Base-by-base conservation (phyloP, 92 coral and sea anemone genomes). In the Bergia sp. region DNA sequence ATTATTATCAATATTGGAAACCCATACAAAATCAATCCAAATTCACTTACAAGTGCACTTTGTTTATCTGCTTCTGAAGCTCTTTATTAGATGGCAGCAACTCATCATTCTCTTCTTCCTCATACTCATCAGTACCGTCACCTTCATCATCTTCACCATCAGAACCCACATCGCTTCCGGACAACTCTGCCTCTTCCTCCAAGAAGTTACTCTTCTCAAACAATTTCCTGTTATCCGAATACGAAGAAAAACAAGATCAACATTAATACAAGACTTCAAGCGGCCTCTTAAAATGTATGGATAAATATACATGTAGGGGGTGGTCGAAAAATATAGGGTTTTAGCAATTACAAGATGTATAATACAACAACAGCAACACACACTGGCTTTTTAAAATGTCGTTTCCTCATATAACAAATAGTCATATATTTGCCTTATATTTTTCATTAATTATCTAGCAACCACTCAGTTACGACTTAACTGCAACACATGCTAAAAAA, bases 91-190 rank as follows among this genome's bases (percentile, higher is more conserved):
- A 97, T 36, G 99, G 99, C 36, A 97, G 90, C 55, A 96, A 95
- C 73, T 97, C 99, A 15, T 76, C 92, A 12, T 92, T 95, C 61
- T 96, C 96, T 38, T 97, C 99, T 58, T 96, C 99, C 40, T 97
- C 99, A 73, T 94, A 50, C 49, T 89, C 92, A 65, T 97, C 99
- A 79, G 92, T 96, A 79, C 95, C 96, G 29, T 94, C 93, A 37
- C 91, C 94, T 12, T 90, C 93, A 73, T 95, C 98, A 47, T 95
- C 96, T 58, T 97, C 98, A 82, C 89, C 98, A 89, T 97, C 99
- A 5, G 99, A 97, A 18, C 99, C 98, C 16, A 94, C 94, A 42
- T 97, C 99, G 86, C 99, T 97, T 4, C 99, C 99, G 16, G 99
- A 97, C 40, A 97, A 89, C 61, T 97, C 99, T 23, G 99, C 99